These are phyloP conservation scores for Rhopalosiphum nymphaeae DNA, from an alignment of 2,888 invertebrate genomes.

Conservation along the genomic window DNA sequence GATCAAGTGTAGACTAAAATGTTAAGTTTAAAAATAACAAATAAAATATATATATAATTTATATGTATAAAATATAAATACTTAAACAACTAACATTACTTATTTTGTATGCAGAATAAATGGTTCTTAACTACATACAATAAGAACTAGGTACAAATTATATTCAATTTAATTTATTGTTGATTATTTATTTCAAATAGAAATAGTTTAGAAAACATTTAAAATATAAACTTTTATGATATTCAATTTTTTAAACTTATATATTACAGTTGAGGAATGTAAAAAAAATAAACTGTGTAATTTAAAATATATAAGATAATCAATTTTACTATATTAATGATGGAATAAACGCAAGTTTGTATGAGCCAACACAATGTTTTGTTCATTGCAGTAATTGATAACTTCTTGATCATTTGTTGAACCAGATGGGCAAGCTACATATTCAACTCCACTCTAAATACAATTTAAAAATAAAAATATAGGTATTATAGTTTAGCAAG, in stretches of 20 bases:
- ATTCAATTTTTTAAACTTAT: not conserved
- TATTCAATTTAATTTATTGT: not conserved
- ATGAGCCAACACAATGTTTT: constrained; percentile 87
- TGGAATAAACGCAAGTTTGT: constrained; percentile 94
- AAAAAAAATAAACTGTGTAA: not conserved
- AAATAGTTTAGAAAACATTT: not conserved
- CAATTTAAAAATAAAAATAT: constrained; percentile 66
- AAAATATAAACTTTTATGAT: not conserved
- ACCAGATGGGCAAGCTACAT: constrained; percentile 93
- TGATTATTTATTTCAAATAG: not conserved
- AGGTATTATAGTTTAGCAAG: not conserved
- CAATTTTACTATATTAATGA: constrained; percentile 75
- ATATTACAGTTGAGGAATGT: not conserved
- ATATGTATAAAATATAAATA: not conserved
- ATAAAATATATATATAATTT: not conserved
- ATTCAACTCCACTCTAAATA: constrained; percentile 91
- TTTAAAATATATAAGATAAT: not conserved
- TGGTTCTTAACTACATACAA: not conserved
- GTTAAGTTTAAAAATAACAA: not conserved
- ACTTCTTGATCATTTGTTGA: constrained; percentile 94
- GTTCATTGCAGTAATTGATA: constrained; percentile 91
- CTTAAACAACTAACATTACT: not conserved
- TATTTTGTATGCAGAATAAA: not conserved
- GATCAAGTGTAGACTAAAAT: not conserved
- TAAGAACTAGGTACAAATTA: not conserved